Evolutionary conservation across 2,888 invertebrate genomes (phyloP).

Genomic region (Platyscelio sp.): DNA sequence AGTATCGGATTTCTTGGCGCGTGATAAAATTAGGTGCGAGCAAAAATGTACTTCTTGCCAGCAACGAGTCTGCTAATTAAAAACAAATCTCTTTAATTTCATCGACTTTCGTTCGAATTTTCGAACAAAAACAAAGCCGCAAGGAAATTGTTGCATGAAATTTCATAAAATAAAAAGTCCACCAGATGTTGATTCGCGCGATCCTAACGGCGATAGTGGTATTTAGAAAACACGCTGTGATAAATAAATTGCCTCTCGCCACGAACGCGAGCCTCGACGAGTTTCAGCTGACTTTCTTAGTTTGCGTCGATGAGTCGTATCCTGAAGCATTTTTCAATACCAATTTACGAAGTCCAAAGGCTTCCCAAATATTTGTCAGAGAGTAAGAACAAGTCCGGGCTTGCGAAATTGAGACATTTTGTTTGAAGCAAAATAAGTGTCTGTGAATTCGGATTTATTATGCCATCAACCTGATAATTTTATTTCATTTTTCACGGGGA

Average conservation of each 20-base stretch:
- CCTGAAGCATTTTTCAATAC: no score
- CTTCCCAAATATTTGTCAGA: constrained; percentile 37
- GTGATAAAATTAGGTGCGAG: no score
- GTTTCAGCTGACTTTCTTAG: constrained; percentile 52
- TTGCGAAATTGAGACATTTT: no score
- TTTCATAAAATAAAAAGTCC: constrained; percentile 57
- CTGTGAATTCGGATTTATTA: no score
- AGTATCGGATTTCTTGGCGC: no score
- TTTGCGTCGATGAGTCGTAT: constrained; percentile 37
- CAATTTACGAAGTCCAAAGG: no score
- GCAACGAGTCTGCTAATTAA: constrained; percentile 43
- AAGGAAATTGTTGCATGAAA: constrained; percentile 59
- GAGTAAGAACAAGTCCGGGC: no score
- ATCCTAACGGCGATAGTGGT: constrained; percentile 63
- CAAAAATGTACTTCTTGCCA: no score
- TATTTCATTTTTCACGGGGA: no score
- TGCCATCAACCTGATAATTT: no score
- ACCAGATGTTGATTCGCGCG: constrained; percentile 53
- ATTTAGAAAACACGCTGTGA: constrained; percentile 59
- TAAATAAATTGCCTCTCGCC: constrained; percentile 65
- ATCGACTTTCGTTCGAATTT: constrained; percentile 57
- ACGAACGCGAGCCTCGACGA: constrained; percentile 47
- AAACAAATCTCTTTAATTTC: constrained; percentile 25
- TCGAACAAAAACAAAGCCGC: constrained; percentile 49
- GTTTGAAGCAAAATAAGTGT: no score